Base-by-base conservation (phyloP, 2,797 vertebrate species). In the Simalia tracyae region DNA sequence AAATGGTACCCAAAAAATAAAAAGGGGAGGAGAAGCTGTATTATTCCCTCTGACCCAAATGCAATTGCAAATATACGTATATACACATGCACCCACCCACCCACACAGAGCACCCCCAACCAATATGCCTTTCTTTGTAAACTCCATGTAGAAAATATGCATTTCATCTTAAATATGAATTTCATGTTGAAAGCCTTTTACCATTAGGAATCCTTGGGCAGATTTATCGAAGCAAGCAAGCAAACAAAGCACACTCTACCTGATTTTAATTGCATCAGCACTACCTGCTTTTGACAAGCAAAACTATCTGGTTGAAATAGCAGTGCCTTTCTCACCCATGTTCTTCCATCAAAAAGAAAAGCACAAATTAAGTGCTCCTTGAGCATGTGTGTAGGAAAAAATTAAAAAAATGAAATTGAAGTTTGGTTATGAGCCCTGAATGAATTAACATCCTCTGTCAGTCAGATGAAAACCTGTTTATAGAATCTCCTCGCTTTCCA, bases 131-230 rank as follows among this genome's bases (percentile, higher is more conserved):
- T 36, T 87, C 81, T 94, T 88, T 94, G 94, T 85, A 93, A 96
- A 91, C 42, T 31, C 54, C 90, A 92, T 91, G 72, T 87, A 93
- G 91, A 94, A 95, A 96, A 95, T 36, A 94, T 91, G 89, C 94
- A 90, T 64, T 66, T 96, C 92, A 93, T 92, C 93, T 91, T 95
- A 93, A 64, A 94, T 36, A 94, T 91, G 88, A 95, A 90, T 64
- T 66, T 96, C 92, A 94, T 92, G 93, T 91, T 95, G 93, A 96
- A 96, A 97, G 94, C 92, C 93, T 96, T 96, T 96, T 91, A 87
- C 0, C 96, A 96, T 96, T 93, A 94, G 91, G 95, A 96, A 95
- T 90, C 94, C 94, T 94, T 63, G 94, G 90, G 95, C 96, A 81
- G 95, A 92, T 88, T 90, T 96, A 91, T 96, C 95, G 95, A 54